phyloP scores from a whole-genome alignment of 2,797 vertebrate species.

The Leuciscus waleckii region DNA sequence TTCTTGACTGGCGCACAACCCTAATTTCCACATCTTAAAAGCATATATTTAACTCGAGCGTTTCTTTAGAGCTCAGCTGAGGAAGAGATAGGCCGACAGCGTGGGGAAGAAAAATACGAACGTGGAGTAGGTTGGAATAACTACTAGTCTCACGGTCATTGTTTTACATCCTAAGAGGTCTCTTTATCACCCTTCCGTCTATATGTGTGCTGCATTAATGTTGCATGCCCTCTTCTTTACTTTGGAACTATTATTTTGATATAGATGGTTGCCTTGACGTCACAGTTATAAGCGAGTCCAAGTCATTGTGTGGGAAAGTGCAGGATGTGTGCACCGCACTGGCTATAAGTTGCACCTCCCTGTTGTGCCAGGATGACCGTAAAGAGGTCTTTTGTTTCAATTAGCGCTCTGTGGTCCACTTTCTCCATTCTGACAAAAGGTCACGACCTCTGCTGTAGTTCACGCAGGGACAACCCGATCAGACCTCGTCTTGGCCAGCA shows the following conservation, averaged over 20 bases:
- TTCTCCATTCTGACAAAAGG: constrained; percentile 44
- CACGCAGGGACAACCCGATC: constrained; percentile 50
- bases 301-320: constrained; percentile 69
- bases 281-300: constrained; percentile 45
- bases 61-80: constrained; percentile 67
- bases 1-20: constrained; percentile 4
- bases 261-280: constrained; percentile 46
- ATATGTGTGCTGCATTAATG: constrained; percentile 40
- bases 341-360: constrained; percentile 66
- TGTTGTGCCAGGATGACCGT: constrained; percentile 53
- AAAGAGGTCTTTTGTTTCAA: constrained; percentile 56
- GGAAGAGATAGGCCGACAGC: constrained; percentile 58
- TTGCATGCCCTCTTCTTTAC: constrained; percentile 45
- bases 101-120: constrained; percentile 56
- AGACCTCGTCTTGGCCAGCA: constrained; percentile 27
- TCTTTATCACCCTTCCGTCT: constrained; percentile 42
- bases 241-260: constrained; percentile 25
- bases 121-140: constrained; percentile 59
- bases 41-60: constrained; percentile 77
- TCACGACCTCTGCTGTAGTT: constrained; percentile 56
- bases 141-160: constrained; percentile 49
- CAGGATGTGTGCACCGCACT: constrained; percentile 71
- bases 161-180: constrained; percentile 48
- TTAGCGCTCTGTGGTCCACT: constrained; percentile 28
- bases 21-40: constrained; percentile 83